These are phyloP conservation scores for Notarius lentiginosus DNA, from an alignment of 2,113 vertebrate species.

Conservation along the genomic window DNA sequence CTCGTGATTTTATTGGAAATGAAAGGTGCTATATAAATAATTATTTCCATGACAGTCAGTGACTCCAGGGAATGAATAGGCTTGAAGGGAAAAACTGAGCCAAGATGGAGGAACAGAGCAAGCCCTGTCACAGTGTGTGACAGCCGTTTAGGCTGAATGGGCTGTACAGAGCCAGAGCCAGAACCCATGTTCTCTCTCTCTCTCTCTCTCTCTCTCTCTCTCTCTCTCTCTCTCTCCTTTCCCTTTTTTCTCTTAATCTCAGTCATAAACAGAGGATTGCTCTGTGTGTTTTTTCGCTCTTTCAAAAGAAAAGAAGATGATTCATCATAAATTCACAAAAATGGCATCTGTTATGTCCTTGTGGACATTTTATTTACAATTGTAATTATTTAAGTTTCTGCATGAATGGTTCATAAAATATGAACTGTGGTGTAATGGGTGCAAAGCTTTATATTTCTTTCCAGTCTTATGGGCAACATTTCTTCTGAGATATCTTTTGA, in stretches of 20 bases:
- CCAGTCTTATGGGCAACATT: neutral
- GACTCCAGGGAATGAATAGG: slow-evolving; percentile 26
- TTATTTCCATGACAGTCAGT: slow-evolving; percentile 12
- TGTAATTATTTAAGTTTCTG: neutral
- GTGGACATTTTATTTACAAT: neutral
- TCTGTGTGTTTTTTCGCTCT: neutral
- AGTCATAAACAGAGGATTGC: neutral
- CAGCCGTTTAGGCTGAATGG: slow-evolving; percentile 26
- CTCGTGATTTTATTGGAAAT: neutral
- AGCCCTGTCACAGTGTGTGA: slow-evolving; percentile 21
- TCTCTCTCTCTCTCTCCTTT: neutral
- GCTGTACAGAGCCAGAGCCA: slow-evolving; percentile 3
- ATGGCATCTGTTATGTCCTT: neutral
- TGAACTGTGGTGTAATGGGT: neutral
- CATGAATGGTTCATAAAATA: neutral
- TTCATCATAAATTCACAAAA: neutral
- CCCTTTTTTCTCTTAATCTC: neutral
- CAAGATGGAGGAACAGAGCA: slow-evolving; percentile 27
- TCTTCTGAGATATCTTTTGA: neutral
- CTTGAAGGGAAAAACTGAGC: slow-evolving; percentile 19
- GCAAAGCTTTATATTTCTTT: neutral
- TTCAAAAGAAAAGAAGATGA: neutral
- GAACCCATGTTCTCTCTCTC: neutral
- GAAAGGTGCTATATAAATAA: slow-evolving; percentile 16
- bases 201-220: too few species aligned